phyloP scores from a whole-genome alignment of 1,140 invertebrate genomes.

The Cyrtorhinus lividipennis region DNA sequence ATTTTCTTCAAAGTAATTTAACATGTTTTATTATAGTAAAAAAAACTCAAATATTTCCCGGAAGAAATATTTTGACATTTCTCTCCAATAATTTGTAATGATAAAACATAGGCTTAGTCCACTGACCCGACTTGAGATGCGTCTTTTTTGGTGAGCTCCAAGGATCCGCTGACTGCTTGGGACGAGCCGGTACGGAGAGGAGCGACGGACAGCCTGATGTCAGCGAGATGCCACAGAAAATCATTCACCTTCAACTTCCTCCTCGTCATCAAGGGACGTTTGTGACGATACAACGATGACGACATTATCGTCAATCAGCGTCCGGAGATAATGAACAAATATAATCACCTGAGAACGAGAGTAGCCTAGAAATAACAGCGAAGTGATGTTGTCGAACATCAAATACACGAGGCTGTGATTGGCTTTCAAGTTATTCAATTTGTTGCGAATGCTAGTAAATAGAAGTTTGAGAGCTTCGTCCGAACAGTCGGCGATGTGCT shows the following conservation, averaged over 20 bases:
- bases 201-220: background rate
- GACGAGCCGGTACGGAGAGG: conserved; percentile 5
- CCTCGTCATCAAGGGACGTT: background rate
- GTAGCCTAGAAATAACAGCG: background rate
- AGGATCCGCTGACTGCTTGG: background rate
- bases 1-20: no score
- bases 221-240: background rate
- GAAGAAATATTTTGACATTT: conserved; percentile 11
- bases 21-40: no score
- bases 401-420: background rate
- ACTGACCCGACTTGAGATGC: background rate
- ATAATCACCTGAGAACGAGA: background rate
- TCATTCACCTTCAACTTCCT: background rate
- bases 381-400: background rate
- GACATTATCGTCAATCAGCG: background rate
- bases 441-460: background rate
- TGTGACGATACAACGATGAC: background rate
- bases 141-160: background rate
- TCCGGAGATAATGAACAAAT: background rate
- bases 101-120: background rate
- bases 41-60: conserved; percentile 13
- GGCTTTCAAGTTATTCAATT: background rate
- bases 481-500: background rate
- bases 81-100: conserved; percentile 14
- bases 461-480: background rate